phyloP scores from a whole-genome alignment of 2,888 invertebrate species.

The Alloscopus bannaensis region DNA sequence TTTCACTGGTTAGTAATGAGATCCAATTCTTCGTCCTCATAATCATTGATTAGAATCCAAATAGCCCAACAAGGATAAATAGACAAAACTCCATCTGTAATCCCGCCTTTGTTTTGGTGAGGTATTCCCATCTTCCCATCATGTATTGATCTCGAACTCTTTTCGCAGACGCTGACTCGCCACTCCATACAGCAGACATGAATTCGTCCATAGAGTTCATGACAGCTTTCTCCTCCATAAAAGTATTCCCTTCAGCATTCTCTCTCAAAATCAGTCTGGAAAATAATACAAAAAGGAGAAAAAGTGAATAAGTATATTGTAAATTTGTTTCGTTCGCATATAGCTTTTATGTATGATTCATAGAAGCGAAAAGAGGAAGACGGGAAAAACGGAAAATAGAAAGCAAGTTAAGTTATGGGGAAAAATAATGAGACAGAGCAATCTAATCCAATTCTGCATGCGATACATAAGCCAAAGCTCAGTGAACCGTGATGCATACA shows the following conservation, averaged over 20 bases:
- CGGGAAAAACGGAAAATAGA: slow-evolving; percentile 51
- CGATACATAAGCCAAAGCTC: slow-evolving; percentile 58
- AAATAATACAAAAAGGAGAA: slow-evolving; percentile 37
- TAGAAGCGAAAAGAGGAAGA: slow-evolving; percentile 24
- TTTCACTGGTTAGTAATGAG: no score
- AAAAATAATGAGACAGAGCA: slow-evolving; percentile 63
- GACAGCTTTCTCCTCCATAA: no score
- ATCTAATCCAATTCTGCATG: slow-evolving; percentile 64
- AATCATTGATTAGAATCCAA: no score
- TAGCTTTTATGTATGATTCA: slow-evolving; percentile 45
- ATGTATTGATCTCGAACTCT: slow-evolving; percentile 21
- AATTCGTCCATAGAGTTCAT: no score
- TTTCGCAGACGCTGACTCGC: no score
- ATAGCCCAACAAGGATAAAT: no score
- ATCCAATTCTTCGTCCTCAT: no score
- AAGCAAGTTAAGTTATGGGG: slow-evolving; percentile 62
- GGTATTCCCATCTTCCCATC: slow-evolving; percentile 16
- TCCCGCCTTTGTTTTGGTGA: slow-evolving; percentile 33
- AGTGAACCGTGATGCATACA: slow-evolving; percentile 63
- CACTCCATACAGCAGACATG: no score
- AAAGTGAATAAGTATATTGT: slow-evolving; percentile 35
- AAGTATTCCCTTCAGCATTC: slow-evolving; percentile 20
- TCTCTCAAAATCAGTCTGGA: slow-evolving; percentile 30
- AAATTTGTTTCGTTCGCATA: neutral
- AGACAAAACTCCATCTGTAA: slow-evolving; percentile 43